Evolutionary conservation across 2,797 vertebrate species (phyloP).

Genomic region (Artibeus jamaicensis): DNA sequence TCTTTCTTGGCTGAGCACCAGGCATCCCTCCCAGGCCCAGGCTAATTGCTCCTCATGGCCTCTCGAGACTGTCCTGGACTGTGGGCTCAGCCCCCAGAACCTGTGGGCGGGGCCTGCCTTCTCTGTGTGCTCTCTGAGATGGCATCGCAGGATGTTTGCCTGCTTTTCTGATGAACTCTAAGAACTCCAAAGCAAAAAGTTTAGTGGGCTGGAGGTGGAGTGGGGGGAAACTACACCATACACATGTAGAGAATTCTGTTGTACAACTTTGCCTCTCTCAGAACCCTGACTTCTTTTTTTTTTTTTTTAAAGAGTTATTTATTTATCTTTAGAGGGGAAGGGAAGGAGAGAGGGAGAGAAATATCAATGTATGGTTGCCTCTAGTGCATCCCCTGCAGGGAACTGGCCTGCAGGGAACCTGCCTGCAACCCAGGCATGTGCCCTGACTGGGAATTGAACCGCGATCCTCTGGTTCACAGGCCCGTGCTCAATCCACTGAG

Average conservation of each 20-base stretch:
- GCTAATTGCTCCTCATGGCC: neutral
- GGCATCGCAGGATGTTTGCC: neutral
- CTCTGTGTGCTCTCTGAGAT: neutral
- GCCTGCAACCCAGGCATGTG: no score
- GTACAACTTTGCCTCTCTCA: neutral
- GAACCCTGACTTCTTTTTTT: neutral
- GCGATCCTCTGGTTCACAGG: no score
- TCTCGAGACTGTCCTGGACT: neutral
- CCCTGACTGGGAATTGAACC: no score
- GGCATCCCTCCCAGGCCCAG: neutral
- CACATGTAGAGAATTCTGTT: neutral
- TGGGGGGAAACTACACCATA: rapidly evolving
- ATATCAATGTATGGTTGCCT: no score
- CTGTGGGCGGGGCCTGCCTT: neutral
- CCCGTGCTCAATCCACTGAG: no score
- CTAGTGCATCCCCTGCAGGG: no score
- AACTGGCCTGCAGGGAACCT: no score
- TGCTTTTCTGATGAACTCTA: neutral
- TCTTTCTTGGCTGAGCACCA: neutral
- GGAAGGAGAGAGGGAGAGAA: no score
- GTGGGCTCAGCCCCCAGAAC: neutral
- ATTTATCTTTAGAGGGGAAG: no score
- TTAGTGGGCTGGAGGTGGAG: neutral
- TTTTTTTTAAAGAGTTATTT: no score
- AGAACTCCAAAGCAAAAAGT: neutral